phyloP scores from a whole-genome alignment of 2,113 vertebrate species.

The Myrmophylax atrothorax region DNA sequence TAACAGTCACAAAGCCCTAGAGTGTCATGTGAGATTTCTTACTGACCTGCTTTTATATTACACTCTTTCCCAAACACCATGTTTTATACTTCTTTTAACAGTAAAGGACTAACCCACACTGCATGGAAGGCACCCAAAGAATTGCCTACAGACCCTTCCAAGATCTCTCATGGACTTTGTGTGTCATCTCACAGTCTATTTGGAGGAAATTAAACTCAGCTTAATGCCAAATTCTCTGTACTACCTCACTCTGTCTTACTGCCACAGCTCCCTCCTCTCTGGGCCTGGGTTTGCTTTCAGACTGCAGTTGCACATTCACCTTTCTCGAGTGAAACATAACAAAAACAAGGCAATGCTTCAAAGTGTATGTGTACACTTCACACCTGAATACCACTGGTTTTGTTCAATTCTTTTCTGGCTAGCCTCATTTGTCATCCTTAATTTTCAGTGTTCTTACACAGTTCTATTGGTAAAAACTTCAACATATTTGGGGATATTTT shows the following conservation, averaged over 20 bases:
- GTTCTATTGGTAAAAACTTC: background rate
- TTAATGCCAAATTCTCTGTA: background rate
- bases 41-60: background rate
- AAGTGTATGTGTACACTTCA: background rate
- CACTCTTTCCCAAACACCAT: background rate
- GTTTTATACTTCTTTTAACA: background rate
- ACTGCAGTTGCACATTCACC: background rate
- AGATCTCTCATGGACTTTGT: background rate
- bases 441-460: background rate
- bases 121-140: background rate
- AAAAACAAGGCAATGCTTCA: background rate
- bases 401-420: background rate
- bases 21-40: background rate
- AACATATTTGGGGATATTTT: background rate
- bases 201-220: background rate
- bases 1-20: background rate
- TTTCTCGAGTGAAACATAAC: background rate
- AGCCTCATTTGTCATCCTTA: background rate
- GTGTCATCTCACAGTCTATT: background rate
- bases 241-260: background rate
- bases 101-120: background rate
- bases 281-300: background rate
- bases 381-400: rapidly evolving
- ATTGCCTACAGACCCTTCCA: background rate
- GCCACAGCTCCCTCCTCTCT: background rate